These are phyloP conservation scores for Percopsis transmontana DNA, from an alignment of 2,113 vertebrate species.

Conservation along the genomic window DNA sequence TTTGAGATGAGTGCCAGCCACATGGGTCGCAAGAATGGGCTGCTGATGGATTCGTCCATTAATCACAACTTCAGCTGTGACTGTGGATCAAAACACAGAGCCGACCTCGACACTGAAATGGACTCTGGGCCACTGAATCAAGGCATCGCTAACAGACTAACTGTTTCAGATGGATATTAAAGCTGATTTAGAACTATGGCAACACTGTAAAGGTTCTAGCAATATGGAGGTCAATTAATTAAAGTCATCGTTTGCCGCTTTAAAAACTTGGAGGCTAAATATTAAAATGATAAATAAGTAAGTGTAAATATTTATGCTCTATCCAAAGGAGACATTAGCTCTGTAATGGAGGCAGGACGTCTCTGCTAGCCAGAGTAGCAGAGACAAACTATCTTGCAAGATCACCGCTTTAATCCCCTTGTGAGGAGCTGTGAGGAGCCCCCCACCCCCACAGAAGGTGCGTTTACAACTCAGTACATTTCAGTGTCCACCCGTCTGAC, in stretches of 20 bases:
- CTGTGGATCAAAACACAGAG: slow-evolving; percentile 17
- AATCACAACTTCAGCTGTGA: slow-evolving; percentile 61
- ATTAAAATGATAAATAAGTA: background rate
- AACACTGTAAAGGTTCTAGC: background rate
- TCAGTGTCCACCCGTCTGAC: background rate
- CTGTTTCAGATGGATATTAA: slow-evolving; percentile 4
- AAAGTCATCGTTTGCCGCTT: too few species aligned
- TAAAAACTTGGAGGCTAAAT: background rate
- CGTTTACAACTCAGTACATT: background rate
- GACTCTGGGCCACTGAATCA: slow-evolving; percentile 26
- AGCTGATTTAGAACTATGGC: slow-evolving; percentile 24
- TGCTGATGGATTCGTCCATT: slow-evolving; percentile 47
- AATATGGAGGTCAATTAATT: background rate
- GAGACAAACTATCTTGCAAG: too few species aligned
- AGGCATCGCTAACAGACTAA: slow-evolving; percentile 41
- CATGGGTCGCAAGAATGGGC: slow-evolving; percentile 44
- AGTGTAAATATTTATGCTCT: too few species aligned
- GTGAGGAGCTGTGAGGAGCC: too few species aligned
- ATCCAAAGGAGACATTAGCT: too few species aligned
- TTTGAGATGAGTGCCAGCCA: slow-evolving; percentile 42
- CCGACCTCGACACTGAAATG: slow-evolving; percentile 45
- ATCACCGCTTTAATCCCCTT: too few species aligned
- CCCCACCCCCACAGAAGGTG: background rate
- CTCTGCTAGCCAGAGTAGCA: too few species aligned
- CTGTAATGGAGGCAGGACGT: too few species aligned